Conservation (phyloP, 2,113 vertebrate genomes). For the Leuciscus idus region DNA sequence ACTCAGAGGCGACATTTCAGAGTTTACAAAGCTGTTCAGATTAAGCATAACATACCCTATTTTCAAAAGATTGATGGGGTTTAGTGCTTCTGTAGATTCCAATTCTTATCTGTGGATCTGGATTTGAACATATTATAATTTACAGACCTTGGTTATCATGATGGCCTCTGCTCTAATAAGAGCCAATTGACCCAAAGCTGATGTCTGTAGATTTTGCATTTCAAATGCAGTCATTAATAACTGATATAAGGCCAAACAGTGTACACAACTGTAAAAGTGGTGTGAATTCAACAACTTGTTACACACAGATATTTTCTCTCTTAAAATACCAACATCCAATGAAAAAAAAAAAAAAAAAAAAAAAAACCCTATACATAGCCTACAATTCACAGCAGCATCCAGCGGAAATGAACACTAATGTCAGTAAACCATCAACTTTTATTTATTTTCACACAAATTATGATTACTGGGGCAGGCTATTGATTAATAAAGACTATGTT, state of each 20-base stretch:
- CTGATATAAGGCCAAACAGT: neutral
- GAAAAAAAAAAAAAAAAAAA: too few relatives aligned
- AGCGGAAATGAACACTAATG: neutral
- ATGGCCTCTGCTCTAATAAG: neutral
- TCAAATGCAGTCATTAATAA: too few relatives aligned
- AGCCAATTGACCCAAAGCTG: neutral
- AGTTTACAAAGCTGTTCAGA: neutral
- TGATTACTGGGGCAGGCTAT: too few relatives aligned
- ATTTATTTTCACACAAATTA: too few relatives aligned
- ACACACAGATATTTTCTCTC: neutral
- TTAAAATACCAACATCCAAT: neutral
- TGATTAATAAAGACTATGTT: neutral
- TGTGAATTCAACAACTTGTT: neutral
- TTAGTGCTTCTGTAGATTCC: neutral
- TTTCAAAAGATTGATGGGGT: neutral
- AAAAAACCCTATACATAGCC: neutral
- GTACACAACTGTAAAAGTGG: neutral
- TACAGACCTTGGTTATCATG: neutral
- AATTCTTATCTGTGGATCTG: neutral
- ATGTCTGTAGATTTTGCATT: neutral
- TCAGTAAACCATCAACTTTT: too few relatives aligned
- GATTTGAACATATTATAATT: neutral
- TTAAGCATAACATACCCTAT: neutral
- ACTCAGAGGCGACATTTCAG: neutral
- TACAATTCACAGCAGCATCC: neutral